Evolutionary conservation across 2,888 invertebrate species (phyloP), one percentile per base, ranked within the genome.

Genomic region (Yponomeuta sedellus): DNA sequence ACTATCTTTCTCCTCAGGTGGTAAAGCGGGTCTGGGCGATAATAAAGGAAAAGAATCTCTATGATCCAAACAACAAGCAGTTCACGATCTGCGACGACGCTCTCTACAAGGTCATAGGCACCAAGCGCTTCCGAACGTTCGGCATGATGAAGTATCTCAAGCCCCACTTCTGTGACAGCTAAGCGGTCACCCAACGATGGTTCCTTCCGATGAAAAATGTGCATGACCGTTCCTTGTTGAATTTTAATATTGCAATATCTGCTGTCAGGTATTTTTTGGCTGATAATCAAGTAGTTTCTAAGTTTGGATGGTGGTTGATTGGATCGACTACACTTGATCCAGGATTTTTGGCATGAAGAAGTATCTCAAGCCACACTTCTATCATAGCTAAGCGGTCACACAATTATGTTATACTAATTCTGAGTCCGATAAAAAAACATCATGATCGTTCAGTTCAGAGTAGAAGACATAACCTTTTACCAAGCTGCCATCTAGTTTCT

Each of bases 281-380:
- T 25, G 25, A 94, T 97, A 73, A 97, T 97, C 76, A 97, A 97
- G 79, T 97, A 97, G 81, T 86, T 98, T 94, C 79, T 98, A 98
- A 71, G 96, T 98, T 75, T 98, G 98, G 34, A 34, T 34, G 34
- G 8, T 34, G 34, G 1, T 8, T 34, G 5, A 34, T 34, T 34
- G 34, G 34, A 5, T 8, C 8, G 34, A 34, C 34, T 34, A 34
- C 34, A 34, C 8, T 34, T 34, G 34, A 34, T 34, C 86, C 98
- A 98, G 97, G 75, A 97, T 97, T 66, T 98, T 98, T 77, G 98
- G 97, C 70, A 98, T 98, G 98, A 96, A 98, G 96, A 98, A 98
- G 85, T 97, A 97, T 86, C 93, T 99, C 74, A 97, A 97, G 87
- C 94, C 94, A 70, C 98, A 98, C 90, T 98, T 98, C 86, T 89